phyloP scores from a whole-genome alignment of 2,888 invertebrate genomes.

The Drosophila heteroneura region DNA sequence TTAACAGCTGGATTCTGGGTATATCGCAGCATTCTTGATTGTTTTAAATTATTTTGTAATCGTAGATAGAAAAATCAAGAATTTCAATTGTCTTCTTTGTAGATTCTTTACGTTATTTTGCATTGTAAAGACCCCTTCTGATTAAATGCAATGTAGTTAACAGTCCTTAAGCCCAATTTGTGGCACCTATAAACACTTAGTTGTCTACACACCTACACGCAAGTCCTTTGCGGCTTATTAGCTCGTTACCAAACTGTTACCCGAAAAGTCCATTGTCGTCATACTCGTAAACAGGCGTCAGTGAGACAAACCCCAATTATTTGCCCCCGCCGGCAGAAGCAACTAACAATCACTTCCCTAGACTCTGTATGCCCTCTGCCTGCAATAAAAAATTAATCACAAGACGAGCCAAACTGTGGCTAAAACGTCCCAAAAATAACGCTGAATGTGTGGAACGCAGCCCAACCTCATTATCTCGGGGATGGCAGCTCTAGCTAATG shows the following conservation, averaged over 20 bases:
- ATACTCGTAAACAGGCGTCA: conserved; percentile 32
- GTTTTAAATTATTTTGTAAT: background rate
- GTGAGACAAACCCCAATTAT: conserved; percentile 47
- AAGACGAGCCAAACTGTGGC: conserved; percentile 36
- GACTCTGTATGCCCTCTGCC: conserved; percentile 15
- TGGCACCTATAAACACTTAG: conserved; percentile 8
- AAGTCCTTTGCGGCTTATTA: conserved; percentile 44
- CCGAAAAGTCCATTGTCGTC: conserved; percentile 30
- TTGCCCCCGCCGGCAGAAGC: conserved; percentile 20
- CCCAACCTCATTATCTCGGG: conserved; percentile 51
- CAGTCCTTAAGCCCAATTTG: conserved; percentile 14
- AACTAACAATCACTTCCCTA: conserved; percentile 32
- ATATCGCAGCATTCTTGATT: no score
- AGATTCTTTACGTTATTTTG: background rate
- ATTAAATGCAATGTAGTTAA: background rate
- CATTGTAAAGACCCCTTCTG: background rate
- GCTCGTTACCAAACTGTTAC: conserved; percentile 36
- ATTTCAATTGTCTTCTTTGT: background rate
- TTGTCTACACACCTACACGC: background rate
- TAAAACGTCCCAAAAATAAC: conserved; percentile 27
- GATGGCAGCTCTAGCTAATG: conserved; percentile 64
- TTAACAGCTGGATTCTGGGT: no score
- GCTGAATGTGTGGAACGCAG: conserved; percentile 13
- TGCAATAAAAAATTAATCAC: conserved; percentile 76
- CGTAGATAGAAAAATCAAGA: background rate